Conservation (phyloP, 2,113 vertebrate genomes). For the Numenius arquata region DNA sequence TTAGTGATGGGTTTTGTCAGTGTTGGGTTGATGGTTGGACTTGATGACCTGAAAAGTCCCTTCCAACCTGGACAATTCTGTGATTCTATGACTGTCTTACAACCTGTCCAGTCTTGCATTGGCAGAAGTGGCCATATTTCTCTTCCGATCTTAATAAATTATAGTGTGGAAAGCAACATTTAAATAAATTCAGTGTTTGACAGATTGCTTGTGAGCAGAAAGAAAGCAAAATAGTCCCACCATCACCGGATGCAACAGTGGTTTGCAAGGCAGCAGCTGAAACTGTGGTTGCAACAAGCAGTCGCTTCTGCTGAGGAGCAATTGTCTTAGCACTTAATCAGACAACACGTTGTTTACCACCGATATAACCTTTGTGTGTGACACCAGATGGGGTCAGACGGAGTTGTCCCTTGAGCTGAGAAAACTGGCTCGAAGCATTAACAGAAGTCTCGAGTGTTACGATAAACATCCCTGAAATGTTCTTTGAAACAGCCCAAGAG, state of each 20-base stretch:
- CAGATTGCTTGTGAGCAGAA: background rate
- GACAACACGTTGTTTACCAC: background rate
- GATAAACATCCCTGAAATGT: background rate
- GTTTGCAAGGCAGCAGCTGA: background rate
- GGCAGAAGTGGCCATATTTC: background rate
- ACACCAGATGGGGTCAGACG: background rate
- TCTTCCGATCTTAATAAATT: background rate
- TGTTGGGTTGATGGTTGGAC: too few relatives aligned
- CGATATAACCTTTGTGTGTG: background rate
- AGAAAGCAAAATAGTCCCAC: background rate
- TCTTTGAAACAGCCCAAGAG: background rate
- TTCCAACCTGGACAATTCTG: too few relatives aligned
- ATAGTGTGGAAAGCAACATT: background rate
- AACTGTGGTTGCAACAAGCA: background rate
- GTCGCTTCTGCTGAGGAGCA: background rate
- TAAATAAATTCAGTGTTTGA: background rate
- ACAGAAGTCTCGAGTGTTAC: background rate
- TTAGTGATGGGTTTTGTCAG: too few relatives aligned
- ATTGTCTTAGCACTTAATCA: background rate
- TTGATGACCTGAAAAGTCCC: too few relatives aligned
- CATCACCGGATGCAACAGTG: background rate
- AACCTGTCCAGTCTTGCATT: background rate
- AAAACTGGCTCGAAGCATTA: background rate
- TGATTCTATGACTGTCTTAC: background rate
- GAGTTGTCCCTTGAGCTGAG: background rate